Evolutionary conservation across 2,797 vertebrate genomes (phyloP), one percentile per base, ranked within the genome.

Genomic region (Notolabrus celidotus): DNA sequence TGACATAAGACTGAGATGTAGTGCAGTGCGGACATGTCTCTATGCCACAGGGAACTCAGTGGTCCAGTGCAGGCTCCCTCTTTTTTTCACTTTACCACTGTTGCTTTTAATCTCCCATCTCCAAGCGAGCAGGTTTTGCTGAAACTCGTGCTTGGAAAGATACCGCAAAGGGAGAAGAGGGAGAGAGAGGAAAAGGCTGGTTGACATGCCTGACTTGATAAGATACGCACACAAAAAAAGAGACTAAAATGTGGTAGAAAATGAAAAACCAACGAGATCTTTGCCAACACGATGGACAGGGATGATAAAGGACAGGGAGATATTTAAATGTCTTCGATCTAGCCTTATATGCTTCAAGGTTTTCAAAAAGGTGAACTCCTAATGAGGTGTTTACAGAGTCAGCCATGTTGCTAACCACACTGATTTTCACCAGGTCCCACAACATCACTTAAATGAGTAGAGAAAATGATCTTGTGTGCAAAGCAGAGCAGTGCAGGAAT

Each of bases 311-410:
- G 72, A 76, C 16, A n/a, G 39, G 20, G 25, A 71, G 57, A 33
- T 7, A 42, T 74, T 53, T 31, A 33, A 74, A 67, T 55, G 41
- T 36, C 65, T 76, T 60, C 15, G 5, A 58, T 76, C 20, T 38
- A 14, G 45, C 5, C 41, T 50, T 80, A 70, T 70, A 67, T 71
- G 73, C 76, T 67, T 31, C 49, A 77, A 83, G 81, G 78, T 78
- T 79, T 79, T 84, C 36, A 66, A 69, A 77, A 80, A 88, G 80
- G 75, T 75, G 70, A 83, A 70, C 68, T 74, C 60, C 61, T 89
- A 89, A 86, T 86, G 75, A 88, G 79, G 60, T 81, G 82, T 82
- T 90, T 77, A 86, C 77, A 45, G 27, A 87, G 66, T 84, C 79
- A 66, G 77, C 71, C 73, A 60, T 82, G 77, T 85, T 82, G 77